These are phyloP conservation scores for Unio pictorum DNA, from an alignment of 2,888 invertebrate species.

Conservation along the genomic window DNA sequence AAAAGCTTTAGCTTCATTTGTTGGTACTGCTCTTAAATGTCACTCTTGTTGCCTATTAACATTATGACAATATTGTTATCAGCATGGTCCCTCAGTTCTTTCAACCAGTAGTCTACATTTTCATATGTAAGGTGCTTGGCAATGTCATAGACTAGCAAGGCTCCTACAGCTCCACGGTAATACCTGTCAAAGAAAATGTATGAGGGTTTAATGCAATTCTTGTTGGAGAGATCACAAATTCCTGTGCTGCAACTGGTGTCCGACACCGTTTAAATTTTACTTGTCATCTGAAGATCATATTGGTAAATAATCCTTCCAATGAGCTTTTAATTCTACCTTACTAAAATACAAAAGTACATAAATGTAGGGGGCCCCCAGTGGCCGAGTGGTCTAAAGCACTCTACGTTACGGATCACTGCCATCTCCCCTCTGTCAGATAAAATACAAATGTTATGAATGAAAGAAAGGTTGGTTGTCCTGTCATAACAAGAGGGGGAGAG, in stretches of 20 bases:
- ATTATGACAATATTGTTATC: constrained; percentile 99
- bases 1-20: constrained; percentile 98
- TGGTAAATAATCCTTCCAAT: too few relatives aligned
- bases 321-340: too few relatives aligned
- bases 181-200: constrained; percentile 75
- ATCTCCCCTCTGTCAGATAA: too few relatives aligned
- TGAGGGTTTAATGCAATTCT: background rate
- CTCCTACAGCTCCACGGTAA: constrained; percentile 99
- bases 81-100: constrained; percentile 97
- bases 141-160: constrained; percentile 98
- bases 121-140: constrained; percentile 99
- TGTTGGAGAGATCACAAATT: background rate
- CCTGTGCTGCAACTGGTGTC: background rate
- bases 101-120: constrained; percentile 99
- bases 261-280: too few relatives aligned
- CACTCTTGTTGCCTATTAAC: constrained; percentile 82
- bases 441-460: too few relatives aligned
- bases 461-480: too few relatives aligned
- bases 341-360: too few relatives aligned
- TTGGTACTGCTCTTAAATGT: constrained; percentile 97
- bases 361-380: too few relatives aligned
- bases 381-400: too few relatives aligned
- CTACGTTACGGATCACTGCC: too few relatives aligned
- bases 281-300: too few relatives aligned
- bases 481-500: too few relatives aligned